Base-by-base conservation (phyloP, 2,888 invertebrate species). In the Schrankia costaestrigalis region DNA sequence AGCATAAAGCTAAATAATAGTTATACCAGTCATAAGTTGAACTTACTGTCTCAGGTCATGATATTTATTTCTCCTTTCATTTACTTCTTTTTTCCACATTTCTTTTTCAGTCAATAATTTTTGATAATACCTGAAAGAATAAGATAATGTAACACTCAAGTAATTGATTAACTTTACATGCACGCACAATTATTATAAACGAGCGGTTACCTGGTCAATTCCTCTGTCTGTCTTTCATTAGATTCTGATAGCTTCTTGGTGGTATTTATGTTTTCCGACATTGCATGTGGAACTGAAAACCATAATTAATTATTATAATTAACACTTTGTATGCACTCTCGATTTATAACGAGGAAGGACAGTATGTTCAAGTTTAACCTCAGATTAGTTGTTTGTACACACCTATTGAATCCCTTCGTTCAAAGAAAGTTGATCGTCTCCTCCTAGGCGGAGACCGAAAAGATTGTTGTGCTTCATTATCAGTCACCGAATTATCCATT, bases 361-460 rank as follows among this genome's bases (percentile, higher is more conserved):
- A n/a, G n/a, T n/a, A n/a, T n/a, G n/a, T n/a, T n/a, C n/a, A n/a
- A n/a, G n/a, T n/a, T n/a, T n/a, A n/a, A n/a, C n/a, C n/a, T n/a
- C 11, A 11, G 4, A 23, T 6, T 12, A 11, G 4, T 23, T 3
- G 23, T 23, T 22, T 23, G 24, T 11, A 26, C 53, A 36, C 38
- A 84, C 85, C 74, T 48, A 81, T 48, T 22, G 85, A 85, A 49
- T 84, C 80, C 36, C 85, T 69, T 47, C 77, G 71, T 52, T 82
- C 81, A 47, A 86, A 86, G 45, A 86, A 86, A 7, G 85, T 85
- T 21, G 86, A 86, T 14, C 85, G 68, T 61, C 85, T 71, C 35
- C 85, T 69, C 28, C 77, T 65, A 9, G 85, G 85, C 19, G 85
- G 85, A 8, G 84, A 84, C 9, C 63, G 65, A 59, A 81, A 73